Base-by-base conservation (phyloP, 2,113 vertebrate species). In the Esox niger region DNA sequence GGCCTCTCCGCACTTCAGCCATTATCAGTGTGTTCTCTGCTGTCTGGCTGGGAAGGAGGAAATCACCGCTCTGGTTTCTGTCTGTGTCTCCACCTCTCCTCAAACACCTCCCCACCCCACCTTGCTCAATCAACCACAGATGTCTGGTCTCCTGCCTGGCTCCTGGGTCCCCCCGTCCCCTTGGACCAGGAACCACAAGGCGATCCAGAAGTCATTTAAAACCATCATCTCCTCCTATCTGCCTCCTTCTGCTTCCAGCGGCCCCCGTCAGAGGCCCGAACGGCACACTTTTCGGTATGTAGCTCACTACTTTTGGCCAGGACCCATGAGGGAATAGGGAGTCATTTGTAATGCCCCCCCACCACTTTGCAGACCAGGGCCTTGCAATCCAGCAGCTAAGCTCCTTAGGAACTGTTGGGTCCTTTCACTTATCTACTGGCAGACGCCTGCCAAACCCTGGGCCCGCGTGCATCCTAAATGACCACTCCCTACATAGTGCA, bases 141-240 rank as follows among this genome's bases (percentile, higher is more conserved):
- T 56, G 59, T 74, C 70, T 76, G 84, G 87, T 81, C 88, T 91
- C 87, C 83, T 88, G 91, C 91, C n/a, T n/a, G 89, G 79, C 88
- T 87, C 85, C 86, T 85, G 83, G 84, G 87, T 91, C 87, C 78
- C 69, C 0, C 8, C 69, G 70, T 89, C 89, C 84, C 87, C 66
- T 55, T 83, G 87, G 92, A 91, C 84, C 74, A n/a, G 82, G 83
- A 86, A 81, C 86, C 88, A 89, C 89, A 91, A 88, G 90, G 86
- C 91, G 92, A 91, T 92, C 90, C 90, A 74, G 88, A n/a, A 88
- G 89, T 91, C 90, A 92, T 92, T 91, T 90, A 87, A 92, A 93
- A 89, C 88, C 82, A 84, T 73, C 69, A 78, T 87, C 84, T 82
- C 85, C 86, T n/a, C n/a, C n/a, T n/a, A n/a, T n/a, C n/a, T n/a